phyloP scores from a whole-genome alignment of 2,113 vertebrate species.

The Elgaria multicarinata region DNA sequence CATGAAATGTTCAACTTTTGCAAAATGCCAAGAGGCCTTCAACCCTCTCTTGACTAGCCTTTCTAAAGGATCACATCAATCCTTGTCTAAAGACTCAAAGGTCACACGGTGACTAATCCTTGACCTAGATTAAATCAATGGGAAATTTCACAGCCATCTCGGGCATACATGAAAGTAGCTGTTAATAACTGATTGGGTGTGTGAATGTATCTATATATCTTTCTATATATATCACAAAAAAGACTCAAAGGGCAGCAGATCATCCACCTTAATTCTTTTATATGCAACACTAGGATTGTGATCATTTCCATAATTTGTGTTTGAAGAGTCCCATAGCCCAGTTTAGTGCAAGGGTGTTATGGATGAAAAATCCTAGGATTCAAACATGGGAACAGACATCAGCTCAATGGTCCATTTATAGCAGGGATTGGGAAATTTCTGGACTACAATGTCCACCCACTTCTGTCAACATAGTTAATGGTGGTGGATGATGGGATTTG shows the following conservation, averaged over 20 bases:
- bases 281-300: not conserved
- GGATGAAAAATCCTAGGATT: not conserved
- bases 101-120: not conserved
- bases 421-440: no score
- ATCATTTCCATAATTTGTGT: not conserved
- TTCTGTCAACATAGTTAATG: no score
- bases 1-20: not conserved
- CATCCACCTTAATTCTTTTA: not conserved
- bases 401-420: not conserved
- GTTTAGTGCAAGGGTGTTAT: not conserved
- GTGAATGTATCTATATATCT: not conserved
- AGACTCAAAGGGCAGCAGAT: not conserved
- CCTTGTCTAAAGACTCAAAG: slow-evolving; percentile 20
- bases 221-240: not conserved
- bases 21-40: not conserved
- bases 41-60: not conserved
- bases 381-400: not conserved
- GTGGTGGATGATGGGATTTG: no score
- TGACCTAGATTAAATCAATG: slow-evolving; percentile 13
- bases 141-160: not conserved
- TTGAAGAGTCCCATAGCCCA: not conserved
- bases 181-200: not conserved
- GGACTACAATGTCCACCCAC: no score
- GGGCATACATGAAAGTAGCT: not conserved
- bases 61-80: slow-evolving; percentile 4